Evolutionary conservation across 2,113 vertebrate genomes (phyloP).

Genomic region (Semnopithecus entellus): DNA sequence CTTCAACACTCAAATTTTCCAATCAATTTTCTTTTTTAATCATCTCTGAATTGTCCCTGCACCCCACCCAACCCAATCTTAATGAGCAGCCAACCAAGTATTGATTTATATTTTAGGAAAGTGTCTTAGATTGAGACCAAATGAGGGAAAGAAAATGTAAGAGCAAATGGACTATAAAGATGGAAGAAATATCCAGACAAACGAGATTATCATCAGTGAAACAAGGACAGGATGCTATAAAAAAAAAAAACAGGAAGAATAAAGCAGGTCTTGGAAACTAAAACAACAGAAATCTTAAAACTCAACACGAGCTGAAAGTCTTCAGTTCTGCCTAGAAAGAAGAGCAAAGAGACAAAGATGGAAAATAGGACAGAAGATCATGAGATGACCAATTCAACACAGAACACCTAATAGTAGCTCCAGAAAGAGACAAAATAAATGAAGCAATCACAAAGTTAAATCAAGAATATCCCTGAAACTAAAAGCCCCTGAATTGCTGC

Average conservation of each 20-base stretch:
- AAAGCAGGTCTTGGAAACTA: background rate
- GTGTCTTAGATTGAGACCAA: background rate
- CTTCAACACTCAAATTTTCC: background rate
- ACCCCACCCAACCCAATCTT: background rate
- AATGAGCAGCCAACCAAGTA: slow-evolving; percentile 15
- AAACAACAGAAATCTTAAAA: slow-evolving; percentile 11
- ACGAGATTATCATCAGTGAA: background rate
- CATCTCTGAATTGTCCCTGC: background rate
- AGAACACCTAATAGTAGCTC: background rate
- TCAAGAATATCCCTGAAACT: background rate
- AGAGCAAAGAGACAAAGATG: slow-evolving; percentile 31
- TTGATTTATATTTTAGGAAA: slow-evolving; percentile 2
- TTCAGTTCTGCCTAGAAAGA: background rate
- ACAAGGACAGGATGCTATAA: background rate
- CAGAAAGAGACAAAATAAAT: background rate
- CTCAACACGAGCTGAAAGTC: slow-evolving; percentile 20
- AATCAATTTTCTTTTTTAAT: background rate
- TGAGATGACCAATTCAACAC: background rate
- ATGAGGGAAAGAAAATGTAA: background rate
- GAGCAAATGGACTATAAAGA: background rate
- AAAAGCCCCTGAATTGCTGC: background rate
- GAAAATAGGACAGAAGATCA: slow-evolving; percentile 7
- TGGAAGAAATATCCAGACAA: slow-evolving; percentile 4
- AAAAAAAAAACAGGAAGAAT: background rate
- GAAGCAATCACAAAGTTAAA: background rate